phyloP scores from a whole-genome alignment of 1,140 invertebrate genomes.

The Condylostylus longicornis region DNA sequence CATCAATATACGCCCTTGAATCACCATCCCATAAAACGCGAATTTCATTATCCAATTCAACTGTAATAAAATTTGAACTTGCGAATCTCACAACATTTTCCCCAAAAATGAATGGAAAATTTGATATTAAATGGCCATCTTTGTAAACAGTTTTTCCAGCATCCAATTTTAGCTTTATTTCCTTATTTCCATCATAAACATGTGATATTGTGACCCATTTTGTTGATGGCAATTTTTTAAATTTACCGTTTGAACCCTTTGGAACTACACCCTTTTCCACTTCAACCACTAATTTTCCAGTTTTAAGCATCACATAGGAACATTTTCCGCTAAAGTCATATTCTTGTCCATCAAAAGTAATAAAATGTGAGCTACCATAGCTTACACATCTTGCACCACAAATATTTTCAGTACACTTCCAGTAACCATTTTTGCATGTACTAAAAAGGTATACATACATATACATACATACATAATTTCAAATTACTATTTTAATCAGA shows the following conservation, averaged over 20 bases:
- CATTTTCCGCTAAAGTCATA: slow-evolving; percentile 85
- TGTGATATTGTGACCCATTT: slow-evolving; percentile 54
- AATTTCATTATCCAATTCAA: slow-evolving; percentile 57
- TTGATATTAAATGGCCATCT: slow-evolving; percentile 51
- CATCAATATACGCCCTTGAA: slow-evolving; percentile 64
- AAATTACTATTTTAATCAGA: not conserved
- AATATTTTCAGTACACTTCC: slow-evolving; percentile 58
- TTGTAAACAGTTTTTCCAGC: slow-evolving; percentile 51
- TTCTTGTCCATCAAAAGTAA: slow-evolving; percentile 70
- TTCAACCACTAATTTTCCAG: slow-evolving; percentile 51
- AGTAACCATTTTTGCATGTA: slow-evolving; percentile 39
- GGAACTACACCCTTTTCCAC: slow-evolving; percentile 74
- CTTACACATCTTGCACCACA: slow-evolving; percentile 63
- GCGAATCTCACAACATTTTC: slow-evolving; percentile 47
- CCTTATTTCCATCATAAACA: slow-evolving; percentile 31
- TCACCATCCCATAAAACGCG: slow-evolving; percentile 73
- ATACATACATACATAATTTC: not conserved
- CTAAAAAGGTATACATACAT: slow-evolving; percentile 1
- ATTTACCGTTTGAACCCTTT: no score
- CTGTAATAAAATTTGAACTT: slow-evolving; percentile 57
- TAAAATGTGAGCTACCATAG: slow-evolving; percentile 79
- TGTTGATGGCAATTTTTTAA: slow-evolving; percentile 51
- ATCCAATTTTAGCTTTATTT: slow-evolving; percentile 46
- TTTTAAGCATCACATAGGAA: slow-evolving; percentile 62
- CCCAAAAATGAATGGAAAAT: slow-evolving; percentile 45